Percentiles rank a stretch among this genome's conserved stretches.
phyloP scores from a whole-genome alignment of 2,113 vertebrate species.

The Rana temporaria region DNA sequence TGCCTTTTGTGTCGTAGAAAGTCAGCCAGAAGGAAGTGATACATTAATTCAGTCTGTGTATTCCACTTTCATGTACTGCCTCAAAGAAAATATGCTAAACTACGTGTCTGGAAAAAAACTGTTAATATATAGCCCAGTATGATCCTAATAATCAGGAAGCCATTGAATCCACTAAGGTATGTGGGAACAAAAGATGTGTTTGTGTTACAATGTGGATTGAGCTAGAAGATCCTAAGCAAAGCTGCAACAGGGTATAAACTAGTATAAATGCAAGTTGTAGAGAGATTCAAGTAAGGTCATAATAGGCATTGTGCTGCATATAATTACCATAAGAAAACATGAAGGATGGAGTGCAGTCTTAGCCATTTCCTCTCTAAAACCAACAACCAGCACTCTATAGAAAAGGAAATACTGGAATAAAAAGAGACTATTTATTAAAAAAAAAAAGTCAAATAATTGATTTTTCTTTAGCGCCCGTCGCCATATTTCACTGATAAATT shows the following conservation, averaged over 20 bases:
- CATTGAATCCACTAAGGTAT: neutral
- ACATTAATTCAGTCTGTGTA: too few species aligned
- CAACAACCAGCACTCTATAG: too few species aligned
- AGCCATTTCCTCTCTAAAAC: too few species aligned
- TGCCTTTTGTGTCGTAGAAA: neutral
- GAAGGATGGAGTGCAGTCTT: too few species aligned
- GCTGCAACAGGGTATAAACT: neutral
- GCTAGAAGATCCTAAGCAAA: neutral
- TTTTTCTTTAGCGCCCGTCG: too few species aligned
- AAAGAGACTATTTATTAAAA: too few species aligned
- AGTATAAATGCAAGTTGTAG: neutral
- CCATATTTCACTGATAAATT: too few species aligned
- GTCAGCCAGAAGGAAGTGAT: neutral
- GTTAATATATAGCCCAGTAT: neutral
- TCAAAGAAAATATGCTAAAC: neutral
- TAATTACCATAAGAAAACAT: neutral
- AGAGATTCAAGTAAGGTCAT: neutral
- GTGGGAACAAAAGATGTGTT: neutral
- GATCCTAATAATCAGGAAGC: neutral
- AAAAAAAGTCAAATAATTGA: too few species aligned
- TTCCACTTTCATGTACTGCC: neutral
- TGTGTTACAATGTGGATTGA: neutral
- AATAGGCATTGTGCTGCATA: neutral
- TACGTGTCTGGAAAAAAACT: slow-evolving; percentile 4
- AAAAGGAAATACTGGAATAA: too few species aligned